Evolutionary conservation across 64 coral and sea anemone species (phyloP).

Genomic region (Platygyra sinensis): DNA sequence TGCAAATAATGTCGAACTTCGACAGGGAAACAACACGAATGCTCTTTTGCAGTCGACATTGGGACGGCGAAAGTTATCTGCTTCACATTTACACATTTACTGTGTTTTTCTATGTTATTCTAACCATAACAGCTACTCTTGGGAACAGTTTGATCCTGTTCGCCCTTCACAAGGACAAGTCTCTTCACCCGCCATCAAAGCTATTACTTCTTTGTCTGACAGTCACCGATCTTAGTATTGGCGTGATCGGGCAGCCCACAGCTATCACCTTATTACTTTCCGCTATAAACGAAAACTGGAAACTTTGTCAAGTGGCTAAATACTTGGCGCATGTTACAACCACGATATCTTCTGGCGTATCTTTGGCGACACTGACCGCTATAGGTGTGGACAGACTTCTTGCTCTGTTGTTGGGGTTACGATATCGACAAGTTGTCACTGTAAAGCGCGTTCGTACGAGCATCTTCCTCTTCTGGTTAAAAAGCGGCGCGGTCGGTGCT

Average conservation of each 20-base stretch:
- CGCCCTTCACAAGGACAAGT: neutral
- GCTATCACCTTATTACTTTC: neutral
- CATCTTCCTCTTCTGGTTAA: too few relatives aligned
- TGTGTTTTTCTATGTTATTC: neutral
- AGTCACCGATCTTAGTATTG: neutral
- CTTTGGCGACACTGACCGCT: neutral
- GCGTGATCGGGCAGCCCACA: neutral
- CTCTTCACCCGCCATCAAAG: neutral
- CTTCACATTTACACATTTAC: neutral
- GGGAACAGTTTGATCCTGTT: neutral
- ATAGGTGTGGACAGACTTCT: constrained; percentile 1
- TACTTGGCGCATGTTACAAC: neutral
- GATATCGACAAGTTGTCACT: neutral
- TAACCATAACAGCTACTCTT: too few relatives aligned
- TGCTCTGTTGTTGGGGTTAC: neutral
- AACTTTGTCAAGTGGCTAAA: neutral
- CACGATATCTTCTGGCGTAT: neutral
- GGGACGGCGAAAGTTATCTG: neutral
- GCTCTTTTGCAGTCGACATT: neutral
- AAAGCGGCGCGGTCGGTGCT: too few relatives aligned
- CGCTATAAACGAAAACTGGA: neutral
- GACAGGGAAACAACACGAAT: neutral
- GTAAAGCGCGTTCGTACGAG: neutral
- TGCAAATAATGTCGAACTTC: neutral
- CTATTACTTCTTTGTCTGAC: neutral